Conservation (phyloP, 64 coral and sea anemone genomes). For the Stylophora pistillata region DNA sequence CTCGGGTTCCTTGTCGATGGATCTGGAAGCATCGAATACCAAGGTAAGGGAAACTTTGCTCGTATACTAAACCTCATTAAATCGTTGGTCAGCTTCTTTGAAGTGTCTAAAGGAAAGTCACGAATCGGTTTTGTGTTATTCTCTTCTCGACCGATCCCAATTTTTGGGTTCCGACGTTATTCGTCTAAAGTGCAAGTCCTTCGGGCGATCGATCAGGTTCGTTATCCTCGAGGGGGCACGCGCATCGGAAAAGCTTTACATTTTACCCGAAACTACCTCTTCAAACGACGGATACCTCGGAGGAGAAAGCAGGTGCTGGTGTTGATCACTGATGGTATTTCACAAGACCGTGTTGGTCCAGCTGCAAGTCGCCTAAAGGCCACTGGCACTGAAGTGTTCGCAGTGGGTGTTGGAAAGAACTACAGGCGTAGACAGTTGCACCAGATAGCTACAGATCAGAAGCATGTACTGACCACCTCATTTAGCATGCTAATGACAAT, state of each 20-base stretch:
- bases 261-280: constrained; percentile 16
- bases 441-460: constrained; percentile 49
- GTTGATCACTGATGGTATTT: constrained; percentile 59
- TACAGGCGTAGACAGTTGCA: constrained; percentile 6
- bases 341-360: constrained; percentile 46
- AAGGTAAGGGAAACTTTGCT: constrained; percentile 44
- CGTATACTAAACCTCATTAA: constrained; percentile 47
- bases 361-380: constrained; percentile 25
- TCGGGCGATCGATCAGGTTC: constrained; percentile 25
- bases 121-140: constrained; percentile 53
- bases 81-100: constrained; percentile 51
- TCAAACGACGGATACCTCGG: constrained; percentile 5
- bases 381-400: constrained; percentile 51
- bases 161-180: constrained; percentile 43
- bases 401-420: constrained; percentile 41
- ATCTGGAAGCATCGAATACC: constrained; percentile 55
- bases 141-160: constrained; percentile 19
- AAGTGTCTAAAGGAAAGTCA: constrained; percentile 37
- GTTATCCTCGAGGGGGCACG: constrained; percentile 59
- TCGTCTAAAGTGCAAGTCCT: neutral
- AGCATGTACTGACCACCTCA: constrained; percentile 46
- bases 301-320: constrained; percentile 43
- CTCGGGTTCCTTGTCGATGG: constrained; percentile 64
- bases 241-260: constrained; percentile 47
- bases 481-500: constrained; percentile 45